Percentiles rank a stretch among this genome's conserved stretches.
phyloP scores from a whole-genome alignment of 2,888 invertebrate species.

The Spatulosminthurus flaviceps region DNA sequence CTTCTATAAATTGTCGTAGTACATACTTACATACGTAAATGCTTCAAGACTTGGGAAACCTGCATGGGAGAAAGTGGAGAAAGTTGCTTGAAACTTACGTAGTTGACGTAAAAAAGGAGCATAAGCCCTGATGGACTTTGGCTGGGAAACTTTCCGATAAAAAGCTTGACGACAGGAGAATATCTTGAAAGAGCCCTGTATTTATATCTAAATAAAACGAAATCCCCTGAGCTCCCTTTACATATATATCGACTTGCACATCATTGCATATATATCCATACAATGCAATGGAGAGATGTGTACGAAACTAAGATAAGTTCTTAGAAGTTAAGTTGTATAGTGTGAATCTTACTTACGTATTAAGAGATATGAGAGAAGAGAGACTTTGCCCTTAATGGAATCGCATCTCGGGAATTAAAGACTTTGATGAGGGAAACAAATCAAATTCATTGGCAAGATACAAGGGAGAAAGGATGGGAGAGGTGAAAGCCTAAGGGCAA shows the following conservation, averaged over 20 bases:
- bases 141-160: neutral
- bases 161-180: neutral
- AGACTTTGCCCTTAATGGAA: slow-evolving; percentile 26
- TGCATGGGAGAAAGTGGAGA: neutral
- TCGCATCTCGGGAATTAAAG: slow-evolving; percentile 38
- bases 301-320: too few species aligned
- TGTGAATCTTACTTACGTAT: neutral
- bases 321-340: too few species aligned
- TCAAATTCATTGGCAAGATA: slow-evolving; percentile 27
- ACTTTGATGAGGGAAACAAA: slow-evolving; percentile 32
- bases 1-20: too few species aligned
- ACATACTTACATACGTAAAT: too few species aligned
- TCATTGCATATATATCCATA: too few species aligned
- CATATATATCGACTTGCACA: too few species aligned
- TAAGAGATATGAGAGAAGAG: slow-evolving; percentile 10
- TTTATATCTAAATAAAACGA: neutral
- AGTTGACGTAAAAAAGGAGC: neutral
- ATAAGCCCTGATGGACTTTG: slow-evolving; percentile 7
- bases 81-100: neutral
- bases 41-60: too few species aligned
- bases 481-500: slow-evolving; percentile 8
- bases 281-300: too few species aligned
- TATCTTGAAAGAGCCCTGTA: neutral
- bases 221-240: too few species aligned
- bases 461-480: neutral